Percentiles rank a stretch among this genome's conserved stretches.
Conservation (phyloP, 2,797 vertebrate genomes). For the Gymnodraco acuticeps region DNA sequence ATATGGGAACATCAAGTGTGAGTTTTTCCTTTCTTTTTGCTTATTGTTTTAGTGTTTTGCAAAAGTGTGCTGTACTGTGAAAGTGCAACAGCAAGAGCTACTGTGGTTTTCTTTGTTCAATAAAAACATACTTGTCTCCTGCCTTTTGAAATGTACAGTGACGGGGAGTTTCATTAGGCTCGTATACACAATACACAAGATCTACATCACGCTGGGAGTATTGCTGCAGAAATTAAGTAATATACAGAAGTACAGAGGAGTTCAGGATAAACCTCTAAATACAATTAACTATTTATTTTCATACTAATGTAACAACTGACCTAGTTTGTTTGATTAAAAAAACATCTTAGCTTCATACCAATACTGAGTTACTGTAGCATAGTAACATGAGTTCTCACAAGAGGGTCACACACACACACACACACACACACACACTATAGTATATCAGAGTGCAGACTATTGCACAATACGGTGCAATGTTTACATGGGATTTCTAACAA, state of each 20-base stretch:
- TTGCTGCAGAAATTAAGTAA: neutral
- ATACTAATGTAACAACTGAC: neutral
- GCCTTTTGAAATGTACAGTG: constrained; percentile 52
- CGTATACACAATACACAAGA: neutral
- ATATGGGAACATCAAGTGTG: constrained; percentile 52
- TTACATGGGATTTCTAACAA: neutral
- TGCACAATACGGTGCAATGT: neutral
- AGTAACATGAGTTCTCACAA: constrained; percentile 40
- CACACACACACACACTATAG: neutral
- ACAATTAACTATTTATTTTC: too few relatives aligned
- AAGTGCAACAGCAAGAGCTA: constrained; percentile 68
- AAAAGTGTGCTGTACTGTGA: constrained; percentile 72
- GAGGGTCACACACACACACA: neutral
- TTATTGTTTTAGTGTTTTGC: constrained; percentile 63
- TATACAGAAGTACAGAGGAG: neutral
- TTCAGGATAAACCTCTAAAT: neutral
- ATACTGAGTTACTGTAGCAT: constrained; percentile 34
- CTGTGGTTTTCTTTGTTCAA: constrained; percentile 76
- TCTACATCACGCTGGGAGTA: neutral
- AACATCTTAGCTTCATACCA: neutral
- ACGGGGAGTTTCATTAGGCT: constrained; percentile 14
- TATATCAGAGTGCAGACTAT: constrained; percentile 4
- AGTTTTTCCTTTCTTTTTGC: constrained; percentile 38
- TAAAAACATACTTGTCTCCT: constrained; percentile 68
- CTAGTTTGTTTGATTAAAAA: neutral